Evolutionary conservation across 2,797 vertebrate species (phyloP), one percentile per base, ranked within the genome.

Genomic region (Manis crassicaudata): DNA sequence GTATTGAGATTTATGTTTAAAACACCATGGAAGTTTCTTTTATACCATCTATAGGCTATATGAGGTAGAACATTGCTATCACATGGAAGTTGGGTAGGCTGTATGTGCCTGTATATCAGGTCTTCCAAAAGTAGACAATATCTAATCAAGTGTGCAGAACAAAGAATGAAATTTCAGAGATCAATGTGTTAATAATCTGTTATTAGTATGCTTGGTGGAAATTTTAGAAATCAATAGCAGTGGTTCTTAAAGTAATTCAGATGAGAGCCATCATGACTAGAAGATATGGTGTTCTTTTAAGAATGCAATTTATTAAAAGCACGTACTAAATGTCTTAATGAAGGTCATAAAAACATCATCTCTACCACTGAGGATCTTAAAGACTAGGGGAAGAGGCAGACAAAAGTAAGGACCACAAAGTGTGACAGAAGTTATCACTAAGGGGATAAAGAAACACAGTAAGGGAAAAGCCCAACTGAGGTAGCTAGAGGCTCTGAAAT

Each of bases 91-190:
- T 88, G 29, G 37, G 9, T 46, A 60, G 12, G 54, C 50, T 94
- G 5, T 81, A 52, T 37, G 13, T 25, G 72, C 17, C 27, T 93
- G 20, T 73, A 37, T 67, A 84, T 81, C 8, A 91, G 50, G 60
- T 76, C 21, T 86, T 21, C 73, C 50, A 32, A 84, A 80, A 93
- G 60, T 20, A 65, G 58, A 84, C 20, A 92, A 65, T 32, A 77
- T 35, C 20, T 91, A 88, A 50, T 60, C 60, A 94, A 90, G 52
- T 91, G 50, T 60, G 60, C 52, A 82, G 60, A 92, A 29, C 73
- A 91, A 7, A 83, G 65, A 43, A 83, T 6, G 7, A 3, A 80
- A 93, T 96, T 86, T 93, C 68, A 97, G 93, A 88, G 88, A 21
- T 54, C 37, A 72, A 63, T 79, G 37, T 94, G 54, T 82, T 95